Percentiles rank a stretch among this genome's conserved stretches.
These are phyloP conservation scores for Exocentrus adspersus DNA, from an alignment of 2,888 invertebrate genomes.

Conservation along the genomic window DNA sequence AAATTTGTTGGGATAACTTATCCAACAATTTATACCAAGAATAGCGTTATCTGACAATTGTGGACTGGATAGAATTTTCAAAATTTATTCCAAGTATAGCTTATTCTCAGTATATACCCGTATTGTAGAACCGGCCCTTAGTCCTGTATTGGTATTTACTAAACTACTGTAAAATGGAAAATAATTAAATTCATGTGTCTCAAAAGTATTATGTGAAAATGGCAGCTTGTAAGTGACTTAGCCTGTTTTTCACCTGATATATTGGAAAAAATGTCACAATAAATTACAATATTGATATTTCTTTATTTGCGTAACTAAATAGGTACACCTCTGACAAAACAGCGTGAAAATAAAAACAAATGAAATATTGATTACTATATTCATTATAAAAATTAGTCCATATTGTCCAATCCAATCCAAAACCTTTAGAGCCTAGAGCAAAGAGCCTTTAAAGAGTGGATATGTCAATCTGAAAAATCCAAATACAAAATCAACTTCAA, in stretches of 20 bases:
- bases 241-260: background rate
- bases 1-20: no score
- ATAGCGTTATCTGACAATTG: no score
- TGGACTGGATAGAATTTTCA: no score
- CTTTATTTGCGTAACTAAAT: background rate
- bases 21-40: no score
- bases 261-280: background rate
- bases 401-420: background rate
- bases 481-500: no score
- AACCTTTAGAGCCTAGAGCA: background rate
- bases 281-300: background rate
- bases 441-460: background rate
- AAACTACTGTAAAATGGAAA: background rate
- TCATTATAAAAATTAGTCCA: background rate
- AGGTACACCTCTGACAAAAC: background rate
- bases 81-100: no score
- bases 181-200: conserved; percentile 1
- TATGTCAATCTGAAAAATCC: conserved; percentile 2
- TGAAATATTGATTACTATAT: background rate
- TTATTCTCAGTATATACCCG: no score
- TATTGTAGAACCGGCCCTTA: no score
- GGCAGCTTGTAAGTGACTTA: background rate
- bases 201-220: background rate
- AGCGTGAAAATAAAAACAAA: background rate
- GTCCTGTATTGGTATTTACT: background rate